phyloP scores from a whole-genome alignment of 1,140 invertebrate species.

The Dendroctonus ponderosae region DNA sequence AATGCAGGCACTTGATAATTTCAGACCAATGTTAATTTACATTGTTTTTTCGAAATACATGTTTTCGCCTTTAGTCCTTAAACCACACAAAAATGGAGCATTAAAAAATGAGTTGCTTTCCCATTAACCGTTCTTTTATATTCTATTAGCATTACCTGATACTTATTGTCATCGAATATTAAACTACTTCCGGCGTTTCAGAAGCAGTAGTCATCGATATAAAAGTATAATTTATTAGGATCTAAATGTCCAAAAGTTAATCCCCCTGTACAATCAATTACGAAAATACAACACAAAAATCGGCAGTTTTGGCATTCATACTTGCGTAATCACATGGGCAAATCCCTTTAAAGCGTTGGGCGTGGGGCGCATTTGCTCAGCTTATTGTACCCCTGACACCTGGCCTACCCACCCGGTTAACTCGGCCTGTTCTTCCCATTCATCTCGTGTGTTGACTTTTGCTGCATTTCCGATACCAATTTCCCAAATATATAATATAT shows the following conservation, averaged over 20 bases:
- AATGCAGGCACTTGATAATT: too few relatives aligned
- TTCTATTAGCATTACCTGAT: too few relatives aligned
- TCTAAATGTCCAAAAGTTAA: constrained; percentile 19
- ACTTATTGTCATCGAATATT: too few relatives aligned
- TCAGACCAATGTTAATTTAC: too few relatives aligned
- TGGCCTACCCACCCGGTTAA: constrained; percentile 30
- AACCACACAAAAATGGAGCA: too few relatives aligned
- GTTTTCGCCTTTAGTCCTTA: too few relatives aligned
- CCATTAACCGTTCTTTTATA: too few relatives aligned
- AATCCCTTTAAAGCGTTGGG: constrained; percentile 21
- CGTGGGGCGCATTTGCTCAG: constrained; percentile 21
- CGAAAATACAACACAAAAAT: constrained; percentile 24
- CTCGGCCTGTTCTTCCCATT: constrained; percentile 25
- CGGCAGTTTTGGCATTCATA: constrained; percentile 21
- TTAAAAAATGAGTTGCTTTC: too few relatives aligned
- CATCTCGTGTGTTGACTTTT: constrained; percentile 27
- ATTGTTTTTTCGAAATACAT: too few relatives aligned
- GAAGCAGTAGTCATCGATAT: constrained; percentile 1
- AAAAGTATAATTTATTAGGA: constrained; percentile 25
- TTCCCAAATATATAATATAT: neutral
- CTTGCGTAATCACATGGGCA: constrained; percentile 7
- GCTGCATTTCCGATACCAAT: constrained; percentile 24
- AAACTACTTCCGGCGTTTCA: too few relatives aligned
- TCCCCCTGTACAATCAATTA: constrained; percentile 28
- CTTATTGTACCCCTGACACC: constrained; percentile 23